These are phyloP conservation scores for Emydura subglobosa DNA, from an alignment of 2,113 vertebrate species.

Conservation along the genomic window DNA sequence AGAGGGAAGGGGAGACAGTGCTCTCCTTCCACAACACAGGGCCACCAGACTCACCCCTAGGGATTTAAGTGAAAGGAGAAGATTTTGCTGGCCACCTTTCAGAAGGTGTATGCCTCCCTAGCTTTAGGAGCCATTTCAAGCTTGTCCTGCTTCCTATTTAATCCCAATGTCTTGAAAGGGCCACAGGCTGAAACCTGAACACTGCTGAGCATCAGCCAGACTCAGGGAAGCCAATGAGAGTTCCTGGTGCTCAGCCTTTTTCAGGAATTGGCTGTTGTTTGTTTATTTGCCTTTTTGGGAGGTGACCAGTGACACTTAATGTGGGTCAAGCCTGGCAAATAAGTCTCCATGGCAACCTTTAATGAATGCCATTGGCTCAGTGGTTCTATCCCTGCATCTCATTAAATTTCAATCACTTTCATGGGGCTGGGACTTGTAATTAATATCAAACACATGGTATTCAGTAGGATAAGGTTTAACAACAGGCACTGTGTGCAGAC, in stretches of 20 bases:
- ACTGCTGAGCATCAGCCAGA: conserved; percentile 43
- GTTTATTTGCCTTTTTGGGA: conserved; percentile 67
- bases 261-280: conserved; percentile 58
- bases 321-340: conserved; percentile 77
- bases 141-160: background rate
- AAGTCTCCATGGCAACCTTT: conserved; percentile 77
- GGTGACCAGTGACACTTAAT: conserved; percentile 76
- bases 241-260: conserved; percentile 29
- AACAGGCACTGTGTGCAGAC: conserved; percentile 45
- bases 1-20: background rate
- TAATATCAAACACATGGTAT: conserved; percentile 79
- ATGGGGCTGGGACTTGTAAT: conserved; percentile 74
- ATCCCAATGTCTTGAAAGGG: background rate
- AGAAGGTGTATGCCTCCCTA: background rate
- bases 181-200: accelerated
- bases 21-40: background rate
- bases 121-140: background rate
- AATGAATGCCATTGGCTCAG: conserved; percentile 79
- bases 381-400: conserved; percentile 75
- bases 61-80: background rate
- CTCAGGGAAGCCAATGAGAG: background rate
- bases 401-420: conserved; percentile 81
- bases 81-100: background rate
- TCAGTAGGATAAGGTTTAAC: conserved; percentile 69
- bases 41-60: background rate